Evolutionary conservation across 2,113 vertebrate genomes (phyloP).

Genomic region (Lynx canadensis): DNA sequence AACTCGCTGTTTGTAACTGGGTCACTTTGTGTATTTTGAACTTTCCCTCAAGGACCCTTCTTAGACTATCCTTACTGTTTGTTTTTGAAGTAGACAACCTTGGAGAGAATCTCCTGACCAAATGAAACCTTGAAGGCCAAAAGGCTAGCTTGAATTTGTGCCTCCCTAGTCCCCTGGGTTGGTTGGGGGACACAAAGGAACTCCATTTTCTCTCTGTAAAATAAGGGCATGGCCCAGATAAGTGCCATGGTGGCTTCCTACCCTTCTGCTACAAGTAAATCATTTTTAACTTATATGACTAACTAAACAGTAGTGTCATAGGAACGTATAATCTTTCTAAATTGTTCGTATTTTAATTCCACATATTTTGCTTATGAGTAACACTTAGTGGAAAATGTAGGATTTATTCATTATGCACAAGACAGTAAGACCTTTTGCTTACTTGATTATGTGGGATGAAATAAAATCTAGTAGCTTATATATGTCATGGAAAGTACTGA

Average conservation of each 20-base stretch:
- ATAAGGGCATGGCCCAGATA: neutral
- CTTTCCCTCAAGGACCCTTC: neutral
- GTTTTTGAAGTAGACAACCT: neutral
- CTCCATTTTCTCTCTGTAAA: neutral
- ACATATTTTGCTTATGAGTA: neutral
- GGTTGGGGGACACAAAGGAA: accelerated
- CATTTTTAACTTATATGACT: neutral
- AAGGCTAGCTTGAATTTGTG: neutral
- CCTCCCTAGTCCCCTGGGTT: neutral
- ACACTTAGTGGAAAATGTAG: neutral
- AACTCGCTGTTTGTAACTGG: neutral
- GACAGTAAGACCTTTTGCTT: neutral
- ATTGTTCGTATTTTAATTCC: neutral
- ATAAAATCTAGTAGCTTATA: neutral
- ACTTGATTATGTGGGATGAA: neutral
- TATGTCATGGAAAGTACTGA: neutral
- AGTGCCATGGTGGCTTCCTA: neutral
- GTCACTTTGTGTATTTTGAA: neutral
- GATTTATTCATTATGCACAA: neutral
- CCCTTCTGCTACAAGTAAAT: neutral
- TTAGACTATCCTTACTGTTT: neutral
- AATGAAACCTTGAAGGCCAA: neutral
- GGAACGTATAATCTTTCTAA: neutral
- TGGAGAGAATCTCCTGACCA: neutral
- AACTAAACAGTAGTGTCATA: neutral